Base-by-base conservation (phyloP, 2,888 invertebrate genomes). In the Macroteleia sp. region DNA sequence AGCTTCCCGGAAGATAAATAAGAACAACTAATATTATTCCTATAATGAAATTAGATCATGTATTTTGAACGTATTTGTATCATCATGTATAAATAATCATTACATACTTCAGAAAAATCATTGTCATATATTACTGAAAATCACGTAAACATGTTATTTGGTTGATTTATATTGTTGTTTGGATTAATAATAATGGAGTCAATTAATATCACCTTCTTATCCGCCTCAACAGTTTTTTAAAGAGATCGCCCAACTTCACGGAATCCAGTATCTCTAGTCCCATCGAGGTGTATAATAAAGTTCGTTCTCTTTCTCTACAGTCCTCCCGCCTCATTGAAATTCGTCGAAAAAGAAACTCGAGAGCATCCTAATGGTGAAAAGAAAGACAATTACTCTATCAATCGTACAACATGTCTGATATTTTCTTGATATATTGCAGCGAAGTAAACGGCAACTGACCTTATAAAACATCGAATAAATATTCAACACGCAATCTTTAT, bases 211-310 rank as follows among this genome's bases (percentile, higher is more conserved):
- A 71, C 75, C 70, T 79, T 61, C 50, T 75, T 66, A 75, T 79
- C 70, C 79, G 71, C 70, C 70, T 75, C 79, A 75, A 79, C 75
- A 67, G 66, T 74, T 75, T 75, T 79, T 79, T 71, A 75, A 79
- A 71, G 67, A 75, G 75, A 75, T 67, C 48, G 79, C 71, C 66
- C 75, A 70, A 69, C 73, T 87, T 86, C 86, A 83, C 57, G 85
- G 87, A 87, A 87, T 85, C 76, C 83, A 82, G 83, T 87, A 87
- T 87, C 87, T 86, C 80, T 64, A 64, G 81, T 79, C 85, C 84
- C 85, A 87, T 87, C 87, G 82, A 84, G 83, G 81, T 85, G 86
- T 87, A 87, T 87, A 87, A 87, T 87, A 87, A 87, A 87, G 87
- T 86, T 86, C 85, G 85, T 82, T 69, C 76, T 71, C 77, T 69